phyloP scores from a whole-genome alignment of 2,888 invertebrate genomes.

The Aleiodes alternator region DNA sequence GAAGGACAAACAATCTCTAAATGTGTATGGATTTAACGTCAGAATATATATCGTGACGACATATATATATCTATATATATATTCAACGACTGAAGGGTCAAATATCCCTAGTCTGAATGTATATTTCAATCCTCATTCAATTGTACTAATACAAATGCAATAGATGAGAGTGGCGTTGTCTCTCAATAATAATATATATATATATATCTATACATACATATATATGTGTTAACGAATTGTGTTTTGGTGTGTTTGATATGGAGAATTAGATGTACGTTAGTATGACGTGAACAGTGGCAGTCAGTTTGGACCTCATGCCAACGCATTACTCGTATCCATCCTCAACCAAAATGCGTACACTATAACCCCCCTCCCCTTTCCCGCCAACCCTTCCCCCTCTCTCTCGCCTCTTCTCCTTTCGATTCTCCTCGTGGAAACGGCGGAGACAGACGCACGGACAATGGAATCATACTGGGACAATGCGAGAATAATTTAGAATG shows the following conservation, averaged over 20 bases:
- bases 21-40: constrained; percentile 27
- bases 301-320: no score
- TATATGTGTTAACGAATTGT: background rate
- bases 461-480: constrained; percentile 74
- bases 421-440: constrained; percentile 65
- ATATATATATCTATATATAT: no score
- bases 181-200: no score
- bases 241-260: constrained; percentile 15
- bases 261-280: no score
- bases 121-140: constrained; percentile 6
- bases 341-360: no score
- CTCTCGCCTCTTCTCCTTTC: constrained; percentile 47
- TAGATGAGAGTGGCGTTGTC: no score
- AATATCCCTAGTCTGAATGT: background rate
- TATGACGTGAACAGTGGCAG: no score
- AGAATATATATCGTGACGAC: constrained; percentile 11
- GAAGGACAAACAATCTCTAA: constrained; percentile 31
- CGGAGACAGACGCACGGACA: constrained; percentile 74
- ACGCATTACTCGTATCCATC: no score
- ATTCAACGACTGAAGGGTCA: constrained; percentile 26
- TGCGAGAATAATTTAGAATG: constrained; percentile 74
- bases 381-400: background rate
- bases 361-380: background rate
- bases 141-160: no score
- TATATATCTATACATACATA: no score